Evolutionary conservation across 2,888 invertebrate genomes (phyloP), one percentile per base, ranked within the genome.

Genomic region (Caenorhabditis afra): DNA sequence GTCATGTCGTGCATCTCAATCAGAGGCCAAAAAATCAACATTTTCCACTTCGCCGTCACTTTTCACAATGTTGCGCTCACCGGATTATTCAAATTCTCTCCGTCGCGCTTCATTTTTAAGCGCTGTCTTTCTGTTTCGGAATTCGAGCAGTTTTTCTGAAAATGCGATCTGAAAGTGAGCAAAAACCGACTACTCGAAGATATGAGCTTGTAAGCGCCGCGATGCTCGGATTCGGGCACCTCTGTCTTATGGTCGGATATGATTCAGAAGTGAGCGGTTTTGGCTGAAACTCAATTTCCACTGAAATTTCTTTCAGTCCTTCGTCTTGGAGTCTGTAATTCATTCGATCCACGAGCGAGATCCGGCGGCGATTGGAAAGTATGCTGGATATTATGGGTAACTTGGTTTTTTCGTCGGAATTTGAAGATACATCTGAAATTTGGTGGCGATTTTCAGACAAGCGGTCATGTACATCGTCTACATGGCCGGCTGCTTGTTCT

Each of bases 331-430:
- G 49, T 80, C 83, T 1, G 82, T 85, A 0, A 71, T 82, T 20
- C 83, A 83, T 65, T 83, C 85, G 12, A 79, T 85, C 20, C 73
- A 84, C 55, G 81, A 76, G 16, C 61, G 81, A n/a, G 58, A 65
- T 20, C 81, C 81, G 1, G 62, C 49, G 1, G 41, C 45, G 2
- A 76, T 84, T 49, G 76, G 71, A 22, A 57, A 67, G 12, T 79
- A 79, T 64, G 82, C 84, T 1, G 84, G 84, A 12, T 84, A 84
- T 68, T 81, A 83, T 55, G 84, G 84, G 83, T 70, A 7, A 70
- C 61, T 68, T 57, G 39, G 0, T 8, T n/a, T 41, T 41, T 41
- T 41, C 41, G 2, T 4, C 14, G 12, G 2, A 41, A 41, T 41
- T 41, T 41, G 1, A n/a, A 12, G n/a, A 22, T 18, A 22, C 10